Evolutionary conservation across 2,113 vertebrate species (phyloP), one percentile per base, ranked within the genome.

Genomic region (Vicugna pacos): DNA sequence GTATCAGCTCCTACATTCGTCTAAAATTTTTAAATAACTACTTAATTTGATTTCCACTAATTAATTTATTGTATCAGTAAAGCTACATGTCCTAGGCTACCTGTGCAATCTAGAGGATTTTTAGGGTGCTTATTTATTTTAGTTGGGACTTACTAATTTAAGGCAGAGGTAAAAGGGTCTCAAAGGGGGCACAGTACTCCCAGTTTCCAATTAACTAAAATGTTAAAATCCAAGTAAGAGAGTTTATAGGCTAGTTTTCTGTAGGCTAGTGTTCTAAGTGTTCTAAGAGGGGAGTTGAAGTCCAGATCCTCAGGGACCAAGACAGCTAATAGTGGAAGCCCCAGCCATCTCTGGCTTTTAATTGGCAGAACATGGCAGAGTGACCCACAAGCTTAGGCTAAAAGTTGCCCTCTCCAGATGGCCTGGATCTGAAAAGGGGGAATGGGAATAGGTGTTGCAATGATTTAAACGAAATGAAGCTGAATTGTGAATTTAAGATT

Each of bases 181-280:
- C 19, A 62, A 5, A 92, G 9, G n/a, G 24, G 93, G 46, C 4
- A 64, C 15, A 75, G 42, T 52, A 93, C 12, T 58, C 16, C 9
- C 11, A 72, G 83, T 94, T 94, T 89, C 28, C 24, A 84, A 48
- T 73, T 19, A 94, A 85, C 15, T 64, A 89, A 62, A 83, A 65
- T 67, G 58, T 92, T 69, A 83, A 87, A 77, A 80, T 64, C 35
- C 42, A 84, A 76, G n/a, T 48, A 58, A 69, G 56, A 76, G 26
- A 19, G 15, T 20, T 92, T 64, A 35, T 0, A 65, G 13, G 4
- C 8, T 73, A 19, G 42, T 60, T 69, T 94, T 95, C 80, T 94
- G 32, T 0, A 65, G 13, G 4, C 8, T 73, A 19, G 42, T 60
- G 62, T 94, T 95, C 80, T 94, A 42, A 42, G 38, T 42, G 11